phyloP scores from a whole-genome alignment of 2,797 vertebrate genomes.

The Pseudotriccus pelzelni region DNA sequence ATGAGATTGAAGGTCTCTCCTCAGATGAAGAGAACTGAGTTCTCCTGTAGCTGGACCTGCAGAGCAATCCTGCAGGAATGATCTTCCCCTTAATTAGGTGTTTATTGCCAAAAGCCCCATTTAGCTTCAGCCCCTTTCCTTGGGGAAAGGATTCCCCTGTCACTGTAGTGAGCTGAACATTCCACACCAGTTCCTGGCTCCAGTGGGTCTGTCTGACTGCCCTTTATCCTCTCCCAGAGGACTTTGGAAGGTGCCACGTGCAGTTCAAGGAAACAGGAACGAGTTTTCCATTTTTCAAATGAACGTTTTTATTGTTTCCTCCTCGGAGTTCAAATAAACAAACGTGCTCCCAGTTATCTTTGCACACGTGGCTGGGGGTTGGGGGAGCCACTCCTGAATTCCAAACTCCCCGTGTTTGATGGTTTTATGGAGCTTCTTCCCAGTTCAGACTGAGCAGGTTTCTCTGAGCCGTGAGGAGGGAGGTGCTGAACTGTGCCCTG shows the following conservation, averaged over 20 bases:
- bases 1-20: conserved; percentile 94
- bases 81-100: background rate
- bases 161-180: background rate
- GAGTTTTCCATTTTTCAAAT: background rate
- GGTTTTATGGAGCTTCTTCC: background rate
- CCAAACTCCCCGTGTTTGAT: background rate
- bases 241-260: background rate
- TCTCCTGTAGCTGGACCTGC: background rate
- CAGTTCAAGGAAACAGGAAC: background rate
- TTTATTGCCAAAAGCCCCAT: background rate
- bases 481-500: background rate
- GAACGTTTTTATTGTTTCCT: conserved; percentile 4
- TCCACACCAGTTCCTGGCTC: background rate
- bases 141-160: background rate
- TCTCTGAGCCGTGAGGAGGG: background rate
- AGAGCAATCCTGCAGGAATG: background rate
- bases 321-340: background rate
- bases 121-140: background rate
- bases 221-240: background rate
- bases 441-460: background rate
- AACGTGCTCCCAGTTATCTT: background rate
- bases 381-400: background rate
- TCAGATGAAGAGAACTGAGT: conserved; percentile 92
- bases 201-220: background rate
- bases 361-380: background rate